These are phyloP conservation scores for Onychomys leucogaster DNA, from an alignment of 2,797 vertebrate genomes.

Conservation along the genomic window DNA sequence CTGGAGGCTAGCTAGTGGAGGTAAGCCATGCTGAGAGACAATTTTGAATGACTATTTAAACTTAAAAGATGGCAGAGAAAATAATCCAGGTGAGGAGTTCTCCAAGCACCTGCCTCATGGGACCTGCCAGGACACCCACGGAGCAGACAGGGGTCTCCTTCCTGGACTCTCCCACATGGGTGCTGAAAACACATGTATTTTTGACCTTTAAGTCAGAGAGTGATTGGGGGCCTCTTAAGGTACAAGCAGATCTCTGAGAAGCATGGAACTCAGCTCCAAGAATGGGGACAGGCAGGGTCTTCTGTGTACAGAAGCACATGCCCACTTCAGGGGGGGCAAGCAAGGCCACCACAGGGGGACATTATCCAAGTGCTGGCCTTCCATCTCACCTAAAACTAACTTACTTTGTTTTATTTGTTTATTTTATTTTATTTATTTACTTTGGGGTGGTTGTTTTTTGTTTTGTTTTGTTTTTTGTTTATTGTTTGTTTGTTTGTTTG, in stretches of 20 bases:
- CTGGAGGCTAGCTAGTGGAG: slow-evolving; percentile 63
- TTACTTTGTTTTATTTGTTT: neutral
- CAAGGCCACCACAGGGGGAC: neutral
- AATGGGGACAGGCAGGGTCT: neutral
- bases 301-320: fast-evolving
- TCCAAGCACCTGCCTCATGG: fast-evolving
- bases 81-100: neutral
- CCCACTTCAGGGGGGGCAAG: neutral
- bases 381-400: neutral
- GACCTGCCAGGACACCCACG: fast-evolving
- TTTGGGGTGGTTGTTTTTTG: too few relatives aligned
- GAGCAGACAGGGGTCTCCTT: neutral
- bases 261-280: neutral
- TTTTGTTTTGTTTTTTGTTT: too few relatives aligned
- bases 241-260: neutral
- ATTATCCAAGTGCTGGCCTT: neutral
- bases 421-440: neutral
- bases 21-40: slow-evolving; percentile 40
- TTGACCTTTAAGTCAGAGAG: neutral
- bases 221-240: neutral
- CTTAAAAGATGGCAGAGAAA: slow-evolving; percentile 7
- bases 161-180: fast-evolving
- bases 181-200: neutral
- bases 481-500: too few relatives aligned
- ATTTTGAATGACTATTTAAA: slow-evolving; percentile 55